A percentile compares a stretch with the other conserved stretches of the same genome.
Evolutionary conservation across 2,888 invertebrate species (phyloP).

Genomic region (Callinectes sapidus): DNA sequence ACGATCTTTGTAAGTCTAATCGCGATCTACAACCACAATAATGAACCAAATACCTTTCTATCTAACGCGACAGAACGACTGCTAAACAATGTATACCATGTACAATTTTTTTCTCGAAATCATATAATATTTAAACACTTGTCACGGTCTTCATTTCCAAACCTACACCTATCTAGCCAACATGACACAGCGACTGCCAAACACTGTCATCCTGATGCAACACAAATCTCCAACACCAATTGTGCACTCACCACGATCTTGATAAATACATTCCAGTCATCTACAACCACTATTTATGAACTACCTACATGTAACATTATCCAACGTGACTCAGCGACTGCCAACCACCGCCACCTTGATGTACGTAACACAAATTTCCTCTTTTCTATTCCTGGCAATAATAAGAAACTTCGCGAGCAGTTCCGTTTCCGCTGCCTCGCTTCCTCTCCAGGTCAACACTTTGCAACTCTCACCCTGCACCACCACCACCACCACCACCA

Average conservation of each 20-base stretch:
- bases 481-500: not conserved
- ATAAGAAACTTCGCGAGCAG: not conserved
- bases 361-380: not conserved
- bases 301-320: no score
- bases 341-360: not conserved
- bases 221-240: not conserved
- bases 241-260: no score
- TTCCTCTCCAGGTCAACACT: constrained; percentile 21
- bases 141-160: no score
- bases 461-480: not conserved
- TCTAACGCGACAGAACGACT: no score
- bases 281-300: no score
- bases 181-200: not conserved
- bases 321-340: not conserved
- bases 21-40: no score
- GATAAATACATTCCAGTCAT: no score
- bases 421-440: constrained; percentile 11
- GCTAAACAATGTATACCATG: no score
- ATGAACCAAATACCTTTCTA: no score
- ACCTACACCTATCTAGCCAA: not conserved
- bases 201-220: not conserved
- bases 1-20: no score
- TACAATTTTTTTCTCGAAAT: no score
- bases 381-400: not conserved
- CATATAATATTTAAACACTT: no score